phyloP scores from a whole-genome alignment of 2,888 invertebrate genomes.

The Bellardia pandia region DNA sequence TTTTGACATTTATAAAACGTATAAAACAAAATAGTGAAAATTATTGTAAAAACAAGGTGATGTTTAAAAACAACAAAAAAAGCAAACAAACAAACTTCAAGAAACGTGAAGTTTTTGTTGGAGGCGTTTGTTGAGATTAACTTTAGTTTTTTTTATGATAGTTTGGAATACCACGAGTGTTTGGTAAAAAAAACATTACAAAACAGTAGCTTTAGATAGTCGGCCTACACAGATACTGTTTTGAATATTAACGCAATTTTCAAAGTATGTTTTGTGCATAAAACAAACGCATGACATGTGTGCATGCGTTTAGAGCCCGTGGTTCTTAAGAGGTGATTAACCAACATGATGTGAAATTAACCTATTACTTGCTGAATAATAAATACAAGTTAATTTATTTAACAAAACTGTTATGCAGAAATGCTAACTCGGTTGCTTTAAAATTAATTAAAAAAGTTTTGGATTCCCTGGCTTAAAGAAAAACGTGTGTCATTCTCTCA shows the following conservation, averaged over 20 bases:
- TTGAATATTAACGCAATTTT: constrained; percentile 44
- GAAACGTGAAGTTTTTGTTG: constrained; percentile 35
- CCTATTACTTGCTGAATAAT: too few relatives aligned
- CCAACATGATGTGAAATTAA: too few relatives aligned
- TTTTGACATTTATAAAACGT: background rate
- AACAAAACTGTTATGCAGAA: too few relatives aligned
- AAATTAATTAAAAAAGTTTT: constrained; percentile 1
- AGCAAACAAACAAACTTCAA: background rate
- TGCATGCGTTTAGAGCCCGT: constrained; percentile 1
- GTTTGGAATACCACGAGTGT: background rate
- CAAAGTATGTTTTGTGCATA: background rate
- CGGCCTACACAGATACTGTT: constrained; percentile 40
- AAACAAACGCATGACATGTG: background rate
- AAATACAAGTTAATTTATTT: too few relatives aligned
- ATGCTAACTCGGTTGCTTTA: too few relatives aligned
- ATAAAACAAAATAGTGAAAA: constrained; percentile 40
- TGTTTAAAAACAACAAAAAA: background rate
- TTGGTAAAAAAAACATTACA: background rate
- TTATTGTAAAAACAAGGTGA: constrained; percentile 50
- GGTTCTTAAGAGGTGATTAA: constrained; percentile 7
- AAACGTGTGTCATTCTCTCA: constrained; percentile 57
- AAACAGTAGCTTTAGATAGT: constrained; percentile 37
- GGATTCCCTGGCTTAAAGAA: constrained; percentile 31
- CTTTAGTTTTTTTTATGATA: background rate
- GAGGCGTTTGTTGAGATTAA: constrained; percentile 26